Evolutionary conservation across 2,888 invertebrate species (phyloP), one percentile per base, ranked within the genome.

Genomic region (Esperia sulphurella): DNA sequence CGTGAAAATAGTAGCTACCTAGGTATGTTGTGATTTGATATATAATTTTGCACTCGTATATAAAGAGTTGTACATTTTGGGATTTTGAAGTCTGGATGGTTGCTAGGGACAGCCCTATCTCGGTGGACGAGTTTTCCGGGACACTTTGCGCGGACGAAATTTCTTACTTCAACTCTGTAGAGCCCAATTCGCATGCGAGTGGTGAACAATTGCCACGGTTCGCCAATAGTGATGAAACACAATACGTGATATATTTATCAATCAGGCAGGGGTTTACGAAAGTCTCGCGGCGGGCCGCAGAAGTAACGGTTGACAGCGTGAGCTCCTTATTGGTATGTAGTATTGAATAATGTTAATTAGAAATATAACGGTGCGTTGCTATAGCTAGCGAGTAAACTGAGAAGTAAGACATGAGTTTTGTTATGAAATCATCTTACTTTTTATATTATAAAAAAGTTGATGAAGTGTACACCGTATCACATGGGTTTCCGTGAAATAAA

Each of bases 241-340:
- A 52, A 61, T 59, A 76, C 86, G 85, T 84, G 86, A 79, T 81
- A 66, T 70, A 76, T 73, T 75, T 86, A 78, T 76, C 69, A 84
- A 85, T 78, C 65, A 7, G 65, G 54, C 57, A 50, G 48, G 46
- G 46, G 46, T 81, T 82, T 83, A 81, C 81, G 84, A 86, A 86
- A 86, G 83, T 77, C 58, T 57, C 49, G 53, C 33, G 37, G 44
- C 47, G 53, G 49, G 51, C 49, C 45, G 53, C 46, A 59, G 60
- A 59, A 57, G 65, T 75, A 72, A 71, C 72, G 68, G 73, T 69
- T 50, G 58, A 50, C 49, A 46, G 53, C 47, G 10, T 39, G 42
- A 7, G n/a, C 46, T 29, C 46, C 43, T 46, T 43, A 8, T 45
- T 14, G 45, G 51, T 51, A 42, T 37, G 51, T 50, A 46, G 51